Conservation (phyloP, 2,113 vertebrate species). For the Neodontobutis hainanensis region DNA sequence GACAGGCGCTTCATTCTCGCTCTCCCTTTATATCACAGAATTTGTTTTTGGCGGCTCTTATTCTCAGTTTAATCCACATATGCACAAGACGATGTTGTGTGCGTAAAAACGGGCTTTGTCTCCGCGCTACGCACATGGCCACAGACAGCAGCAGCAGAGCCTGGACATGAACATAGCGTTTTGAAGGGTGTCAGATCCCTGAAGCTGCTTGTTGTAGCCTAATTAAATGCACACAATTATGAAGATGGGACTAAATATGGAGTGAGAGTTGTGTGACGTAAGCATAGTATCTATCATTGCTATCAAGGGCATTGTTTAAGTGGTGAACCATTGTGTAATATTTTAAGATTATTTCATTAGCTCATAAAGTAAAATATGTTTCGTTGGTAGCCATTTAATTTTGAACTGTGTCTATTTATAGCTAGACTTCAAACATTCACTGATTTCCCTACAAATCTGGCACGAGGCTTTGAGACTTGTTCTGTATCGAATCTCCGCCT, state of each 20-base stretch:
- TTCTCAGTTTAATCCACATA: conserved; percentile 2
- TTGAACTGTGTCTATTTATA: neutral
- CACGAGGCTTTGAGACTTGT: neutral
- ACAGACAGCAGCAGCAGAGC: neutral
- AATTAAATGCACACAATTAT: too few relatives aligned
- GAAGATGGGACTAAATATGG: neutral
- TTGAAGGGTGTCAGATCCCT: neutral
- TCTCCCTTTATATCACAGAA: conserved; percentile 12
- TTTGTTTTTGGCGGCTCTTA: conserved; percentile 37
- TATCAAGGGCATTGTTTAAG: neutral
- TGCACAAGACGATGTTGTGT: neutral
- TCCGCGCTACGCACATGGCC: conserved; percentile 30
- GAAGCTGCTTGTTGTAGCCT: too few relatives aligned
- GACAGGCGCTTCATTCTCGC: conserved; percentile 7
- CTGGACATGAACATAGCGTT: neutral
- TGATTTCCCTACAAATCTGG: too few relatives aligned
- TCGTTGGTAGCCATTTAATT: too few relatives aligned
- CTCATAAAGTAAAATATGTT: too few relatives aligned
- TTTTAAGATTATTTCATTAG: conserved; percentile 1
- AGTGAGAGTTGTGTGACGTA: conserved; percentile 16
- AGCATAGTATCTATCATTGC: conserved; percentile 29
- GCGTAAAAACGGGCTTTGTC: conserved; percentile 39
- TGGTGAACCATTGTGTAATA: neutral
- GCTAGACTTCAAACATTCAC: neutral
- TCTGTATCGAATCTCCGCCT: neutral